Evolutionary conservation across 2,888 invertebrate genomes (phyloP), one percentile per base, ranked within the genome.

Genomic region (Trimorus sp.): DNA sequence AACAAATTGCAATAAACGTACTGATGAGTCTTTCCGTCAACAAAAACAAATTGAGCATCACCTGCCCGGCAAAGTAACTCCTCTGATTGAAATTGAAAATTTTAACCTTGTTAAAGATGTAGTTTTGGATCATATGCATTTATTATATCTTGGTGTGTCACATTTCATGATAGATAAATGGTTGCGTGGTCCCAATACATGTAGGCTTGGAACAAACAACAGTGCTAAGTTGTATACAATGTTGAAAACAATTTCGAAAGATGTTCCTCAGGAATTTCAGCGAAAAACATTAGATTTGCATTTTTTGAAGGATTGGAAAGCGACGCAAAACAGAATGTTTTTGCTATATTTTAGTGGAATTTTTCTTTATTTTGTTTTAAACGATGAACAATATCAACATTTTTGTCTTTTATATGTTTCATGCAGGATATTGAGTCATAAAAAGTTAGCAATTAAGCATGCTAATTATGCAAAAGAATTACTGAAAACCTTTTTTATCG

Each of bases 261-360:
- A 79, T 45, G 48, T 79, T 26, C 74, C 74, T 3, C 14, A 42
- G 16, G 73, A 79, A 66, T 74, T 79, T 69, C 74, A 79, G 15
- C 51, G 79, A 9, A 83, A 79, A 49, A 71, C 42, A 16, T 56
- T 79, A 38, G 71, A 79, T 73, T 42, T 83, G 12, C 68, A 59
- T 45, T 73, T 74, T 59, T 54, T 74, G 36, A 36, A 12, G 9
- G 58, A 82, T 56, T 82, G 74, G 78, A 82, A 78, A 69, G 82
- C 82, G 36, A 74, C 78, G 0, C 82, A 78, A n/a, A 65, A 54
- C 40, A 26, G 82, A 74, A 16, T 82, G 36, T 68, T 71, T 77
- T 48, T 78, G 15, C 40, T 74, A 0, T 74, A 78, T 49, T 37
- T 66, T 37, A 77, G 82, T 38, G 78, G 45, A n/a, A 14, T 65